Evolutionary conservation across 2,888 invertebrate species (phyloP).

Genomic region (Mantis religiosa): DNA sequence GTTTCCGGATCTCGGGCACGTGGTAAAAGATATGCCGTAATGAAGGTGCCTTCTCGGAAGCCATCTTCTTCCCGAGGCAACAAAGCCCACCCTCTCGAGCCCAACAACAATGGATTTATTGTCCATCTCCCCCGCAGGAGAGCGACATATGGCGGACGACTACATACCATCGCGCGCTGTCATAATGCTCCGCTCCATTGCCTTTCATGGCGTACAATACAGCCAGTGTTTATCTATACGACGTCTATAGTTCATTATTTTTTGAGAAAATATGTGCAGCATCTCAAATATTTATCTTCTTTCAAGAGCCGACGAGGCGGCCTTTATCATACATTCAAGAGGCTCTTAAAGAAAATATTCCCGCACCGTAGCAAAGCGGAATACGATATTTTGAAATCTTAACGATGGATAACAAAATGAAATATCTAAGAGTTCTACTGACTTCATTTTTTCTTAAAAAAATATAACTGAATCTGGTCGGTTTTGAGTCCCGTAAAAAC

Average conservation of each 20-base stretch:
- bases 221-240: neutral
- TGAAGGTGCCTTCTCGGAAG: neutral
- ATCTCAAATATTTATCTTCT: neutral
- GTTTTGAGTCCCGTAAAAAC: too few relatives aligned
- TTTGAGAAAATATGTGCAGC: neutral
- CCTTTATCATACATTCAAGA: neutral
- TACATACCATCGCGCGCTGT: neutral
- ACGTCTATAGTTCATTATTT: neutral
- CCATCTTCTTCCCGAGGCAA: neutral
- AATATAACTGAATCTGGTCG: too few relatives aligned
- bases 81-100: neutral
- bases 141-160: neutral
- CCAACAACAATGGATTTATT: neutral
- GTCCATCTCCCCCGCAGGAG: neutral
- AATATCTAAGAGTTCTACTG: too few relatives aligned
- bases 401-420: too few relatives aligned
- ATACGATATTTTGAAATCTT: too few relatives aligned
- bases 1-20: neutral
- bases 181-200: neutral
- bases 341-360: neutral
- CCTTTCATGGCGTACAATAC: neutral
- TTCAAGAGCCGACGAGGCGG: neutral
- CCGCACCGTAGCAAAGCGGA: too few relatives aligned
- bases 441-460: too few relatives aligned
- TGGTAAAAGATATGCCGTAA: neutral